Conservation (phyloP, 2,113 vertebrate species). For the Eira barbara region DNA sequence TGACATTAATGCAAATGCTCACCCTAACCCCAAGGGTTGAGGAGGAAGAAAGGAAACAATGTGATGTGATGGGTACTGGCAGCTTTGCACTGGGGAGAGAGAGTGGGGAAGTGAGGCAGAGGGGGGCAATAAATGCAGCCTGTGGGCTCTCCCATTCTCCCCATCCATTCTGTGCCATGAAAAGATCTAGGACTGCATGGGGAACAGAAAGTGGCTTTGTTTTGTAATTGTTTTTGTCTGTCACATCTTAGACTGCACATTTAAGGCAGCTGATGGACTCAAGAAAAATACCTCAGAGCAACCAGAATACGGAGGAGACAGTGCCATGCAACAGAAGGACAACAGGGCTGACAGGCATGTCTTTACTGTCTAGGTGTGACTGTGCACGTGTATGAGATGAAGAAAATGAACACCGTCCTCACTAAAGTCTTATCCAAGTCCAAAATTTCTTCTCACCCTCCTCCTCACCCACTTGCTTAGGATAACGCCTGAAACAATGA, state of each 20-base stretch:
- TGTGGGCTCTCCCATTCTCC: background rate
- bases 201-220: background rate
- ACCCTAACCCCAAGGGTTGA: background rate
- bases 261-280: background rate
- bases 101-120: background rate
- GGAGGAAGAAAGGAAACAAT: background rate
- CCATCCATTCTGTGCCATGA: background rate
- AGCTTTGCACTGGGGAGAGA: background rate
- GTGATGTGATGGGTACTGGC: conserved; percentile 55
- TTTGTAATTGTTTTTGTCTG: background rate
- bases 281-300: background rate
- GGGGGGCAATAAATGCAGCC: background rate
- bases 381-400: background rate
- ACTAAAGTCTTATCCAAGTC: background rate
- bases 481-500: background rate
- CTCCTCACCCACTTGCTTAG: background rate
- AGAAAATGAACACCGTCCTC: background rate
- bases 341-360: background rate
- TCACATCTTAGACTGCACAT: background rate
- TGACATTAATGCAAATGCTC: conserved; percentile 40
- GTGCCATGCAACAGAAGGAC: rapidly evolving
- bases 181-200: background rate
- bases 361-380: background rate
- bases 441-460: background rate
- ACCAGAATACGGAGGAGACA: background rate